phyloP scores from a whole-genome alignment of 2,888 invertebrate species.

The Agriopis leucophaearia region DNA sequence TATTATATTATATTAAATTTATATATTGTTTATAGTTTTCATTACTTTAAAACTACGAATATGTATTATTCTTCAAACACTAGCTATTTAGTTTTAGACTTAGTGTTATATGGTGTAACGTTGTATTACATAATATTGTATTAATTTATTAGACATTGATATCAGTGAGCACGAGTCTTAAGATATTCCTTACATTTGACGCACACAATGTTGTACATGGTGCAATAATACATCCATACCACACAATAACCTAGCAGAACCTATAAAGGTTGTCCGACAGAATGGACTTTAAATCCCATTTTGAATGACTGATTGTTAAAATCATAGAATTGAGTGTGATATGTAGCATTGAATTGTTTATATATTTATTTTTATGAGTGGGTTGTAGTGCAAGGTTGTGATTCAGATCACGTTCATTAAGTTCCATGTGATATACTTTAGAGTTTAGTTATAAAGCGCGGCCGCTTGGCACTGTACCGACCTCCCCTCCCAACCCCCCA shows the following conservation, averaged over 20 bases:
- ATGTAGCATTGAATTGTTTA: background rate
- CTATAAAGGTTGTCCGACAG: background rate
- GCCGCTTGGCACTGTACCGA: constrained; percentile 26
- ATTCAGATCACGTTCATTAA: constrained; percentile 50
- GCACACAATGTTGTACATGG: background rate
- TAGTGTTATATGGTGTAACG: background rate
- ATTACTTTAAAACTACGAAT: too few species aligned
- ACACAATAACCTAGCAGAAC: too few species aligned
- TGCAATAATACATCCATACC: too few species aligned
- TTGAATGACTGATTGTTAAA: background rate
- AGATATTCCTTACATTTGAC: constrained; percentile 37
- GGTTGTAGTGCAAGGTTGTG: constrained; percentile 52
- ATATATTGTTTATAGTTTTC: background rate
- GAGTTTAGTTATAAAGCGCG: constrained; percentile 45
- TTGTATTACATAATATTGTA: constrained; percentile 1
- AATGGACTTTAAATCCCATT: background rate
- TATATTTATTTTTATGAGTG: background rate
- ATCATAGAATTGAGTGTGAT: too few species aligned
- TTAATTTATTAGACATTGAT: background rate
- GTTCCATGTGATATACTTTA: constrained; percentile 66
- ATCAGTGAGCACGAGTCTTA: constrained; percentile 12
- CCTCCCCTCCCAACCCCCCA: background rate
- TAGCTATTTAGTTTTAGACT: background rate
- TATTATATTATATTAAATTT: too few species aligned
- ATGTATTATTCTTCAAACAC: background rate